phyloP scores from a whole-genome alignment of 1,140 invertebrate species.

The Ridgeia piscesae region DNA sequence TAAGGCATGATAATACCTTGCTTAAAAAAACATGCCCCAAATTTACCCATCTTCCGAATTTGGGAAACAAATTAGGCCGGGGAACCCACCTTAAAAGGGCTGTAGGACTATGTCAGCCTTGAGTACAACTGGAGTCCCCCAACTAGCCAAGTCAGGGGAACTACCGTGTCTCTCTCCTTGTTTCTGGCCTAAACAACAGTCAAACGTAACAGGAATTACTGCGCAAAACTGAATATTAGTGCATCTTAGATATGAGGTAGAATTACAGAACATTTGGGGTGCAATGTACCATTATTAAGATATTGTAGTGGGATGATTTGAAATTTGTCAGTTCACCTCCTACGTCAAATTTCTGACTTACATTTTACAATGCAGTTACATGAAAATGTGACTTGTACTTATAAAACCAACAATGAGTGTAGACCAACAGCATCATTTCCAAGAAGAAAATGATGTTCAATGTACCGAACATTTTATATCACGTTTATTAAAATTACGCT shows the following conservation, averaged over 20 bases:
- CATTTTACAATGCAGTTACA: too few relatives aligned
- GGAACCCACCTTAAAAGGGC: conserved; percentile 57
- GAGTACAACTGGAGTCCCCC: conserved; percentile 64
- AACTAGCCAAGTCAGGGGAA: conserved; percentile 64
- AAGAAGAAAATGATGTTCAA: neutral
- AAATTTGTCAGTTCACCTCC: too few relatives aligned
- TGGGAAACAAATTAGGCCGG: neutral
- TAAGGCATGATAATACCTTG: neutral
- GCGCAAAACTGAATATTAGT: too few relatives aligned
- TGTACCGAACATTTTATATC: too few relatives aligned
- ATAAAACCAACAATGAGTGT: neutral
- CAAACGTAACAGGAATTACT: neutral
- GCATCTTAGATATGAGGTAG: neutral
- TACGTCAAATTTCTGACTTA: too few relatives aligned
- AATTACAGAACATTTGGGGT: neutral
- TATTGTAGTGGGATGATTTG: neutral
- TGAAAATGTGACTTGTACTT: too few relatives aligned
- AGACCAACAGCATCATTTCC: too few relatives aligned
- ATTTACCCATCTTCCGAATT: neutral
- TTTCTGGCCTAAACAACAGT: conserved; percentile 48
- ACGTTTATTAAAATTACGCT: too few relatives aligned
- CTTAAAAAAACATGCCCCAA: neutral
- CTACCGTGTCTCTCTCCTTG: conserved; percentile 64
- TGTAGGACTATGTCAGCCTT: conserved; percentile 62
- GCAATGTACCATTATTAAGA: neutral